phyloP scores from a whole-genome alignment of 2,113 vertebrate species.

The Hepsetus odoe region DNA sequence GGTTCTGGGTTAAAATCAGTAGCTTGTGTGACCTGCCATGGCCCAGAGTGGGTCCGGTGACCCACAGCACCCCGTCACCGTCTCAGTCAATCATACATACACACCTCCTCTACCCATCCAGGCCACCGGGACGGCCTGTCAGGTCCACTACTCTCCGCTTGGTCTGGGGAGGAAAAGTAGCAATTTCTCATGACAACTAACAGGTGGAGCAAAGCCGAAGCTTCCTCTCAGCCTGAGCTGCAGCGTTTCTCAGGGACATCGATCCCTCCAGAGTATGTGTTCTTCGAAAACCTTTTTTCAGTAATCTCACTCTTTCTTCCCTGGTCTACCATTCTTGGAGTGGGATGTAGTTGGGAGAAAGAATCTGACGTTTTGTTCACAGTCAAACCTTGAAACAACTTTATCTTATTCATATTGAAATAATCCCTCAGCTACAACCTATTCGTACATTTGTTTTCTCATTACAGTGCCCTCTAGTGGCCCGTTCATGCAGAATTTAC shows the following conservation, averaged over 20 bases:
- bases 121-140: not conserved
- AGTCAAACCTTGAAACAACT: too few species aligned
- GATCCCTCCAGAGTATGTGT: not conserved
- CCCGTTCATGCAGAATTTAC: too few species aligned
- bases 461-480: too few species aligned
- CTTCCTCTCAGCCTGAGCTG: not conserved
- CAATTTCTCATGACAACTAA: not conserved
- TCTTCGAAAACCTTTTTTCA: not conserved
- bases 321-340: not conserved
- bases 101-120: not conserved
- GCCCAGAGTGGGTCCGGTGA: too few species aligned
- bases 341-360: slow-evolving; percentile 32
- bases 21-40: too few species aligned
- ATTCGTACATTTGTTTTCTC: too few species aligned
- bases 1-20: not conserved
- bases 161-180: not conserved
- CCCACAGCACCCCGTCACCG: not conserved
- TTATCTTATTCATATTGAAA: too few species aligned
- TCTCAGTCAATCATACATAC: not conserved
- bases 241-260: not conserved
- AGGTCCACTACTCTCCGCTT: not conserved
- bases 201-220: not conserved
- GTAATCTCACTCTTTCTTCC: slow-evolving; percentile 11
- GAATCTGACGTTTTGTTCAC: too few species aligned
- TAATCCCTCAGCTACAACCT: too few species aligned